These are phyloP conservation scores for Nannobrachium achirus DNA, from an alignment of 2,113 vertebrate species.

Conservation along the genomic window DNA sequence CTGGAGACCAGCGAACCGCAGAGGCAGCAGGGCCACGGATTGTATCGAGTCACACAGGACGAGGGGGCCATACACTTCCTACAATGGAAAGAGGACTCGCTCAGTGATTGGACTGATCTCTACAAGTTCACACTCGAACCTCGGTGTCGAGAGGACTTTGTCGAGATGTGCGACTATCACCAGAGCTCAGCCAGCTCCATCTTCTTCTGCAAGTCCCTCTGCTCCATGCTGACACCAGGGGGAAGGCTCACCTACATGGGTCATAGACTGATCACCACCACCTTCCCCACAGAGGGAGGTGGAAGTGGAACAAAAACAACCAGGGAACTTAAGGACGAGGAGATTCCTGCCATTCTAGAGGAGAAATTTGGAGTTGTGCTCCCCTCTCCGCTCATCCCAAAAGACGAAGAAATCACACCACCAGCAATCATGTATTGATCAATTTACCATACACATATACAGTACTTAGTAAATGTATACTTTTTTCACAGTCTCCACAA, in stretches of 20 bases:
- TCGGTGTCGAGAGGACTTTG: slow-evolving; percentile 69
- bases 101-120: slow-evolving; percentile 53
- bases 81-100: slow-evolving; percentile 60
- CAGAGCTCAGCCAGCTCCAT: slow-evolving; percentile 76
- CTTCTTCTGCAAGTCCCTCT: slow-evolving; percentile 80
- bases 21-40: slow-evolving; percentile 69
- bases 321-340: slow-evolving; percentile 68
- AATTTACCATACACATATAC: not conserved
- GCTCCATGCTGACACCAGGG: slow-evolving; percentile 61
- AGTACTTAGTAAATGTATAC: too few species aligned
- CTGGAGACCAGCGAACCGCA: slow-evolving; percentile 69
- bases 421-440: slow-evolving; percentile 60
- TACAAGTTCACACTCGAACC: slow-evolving; percentile 80
- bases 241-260: slow-evolving; percentile 76
- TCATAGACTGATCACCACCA: slow-evolving; percentile 59
- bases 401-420: slow-evolving; percentile 69
- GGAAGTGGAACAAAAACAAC: slow-evolving; percentile 34
- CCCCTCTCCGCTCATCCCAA: slow-evolving; percentile 60
- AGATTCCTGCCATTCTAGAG: slow-evolving; percentile 70
- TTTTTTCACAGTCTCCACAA: not conserved
- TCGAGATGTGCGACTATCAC: slow-evolving; percentile 78
- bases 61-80: slow-evolving; percentile 42
- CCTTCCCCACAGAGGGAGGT: slow-evolving; percentile 37
- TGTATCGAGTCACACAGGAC: slow-evolving; percentile 64
- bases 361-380: slow-evolving; percentile 75